These are phyloP conservation scores for Pediacus dermestoides DNA, from an alignment of 2,888 invertebrate species.

Conservation along the genomic window DNA sequence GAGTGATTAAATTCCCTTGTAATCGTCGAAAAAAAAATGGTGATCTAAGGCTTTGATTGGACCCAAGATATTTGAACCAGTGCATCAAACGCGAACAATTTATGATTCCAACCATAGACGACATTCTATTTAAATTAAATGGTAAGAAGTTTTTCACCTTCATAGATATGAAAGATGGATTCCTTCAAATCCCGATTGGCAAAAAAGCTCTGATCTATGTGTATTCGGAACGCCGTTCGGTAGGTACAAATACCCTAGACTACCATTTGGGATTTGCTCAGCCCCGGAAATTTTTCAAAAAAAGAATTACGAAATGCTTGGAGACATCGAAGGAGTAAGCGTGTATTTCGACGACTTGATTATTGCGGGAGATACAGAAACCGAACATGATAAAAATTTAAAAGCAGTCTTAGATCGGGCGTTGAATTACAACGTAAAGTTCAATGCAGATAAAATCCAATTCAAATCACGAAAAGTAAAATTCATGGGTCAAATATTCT, in stretches of 20 bases:
- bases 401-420: conserved; percentile 20
- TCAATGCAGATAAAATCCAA: conserved; percentile 20
- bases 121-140: conserved; percentile 19
- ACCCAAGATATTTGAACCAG: conserved; percentile 19
- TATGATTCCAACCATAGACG: conserved; percentile 19
- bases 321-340: conserved; percentile 16
- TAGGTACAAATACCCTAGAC: conserved; percentile 16
- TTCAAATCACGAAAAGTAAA: conserved; percentile 19
- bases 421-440: conserved; percentile 22
- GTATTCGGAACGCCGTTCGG: conserved; percentile 24
- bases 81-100: conserved; percentile 18
- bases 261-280: conserved; percentile 19
- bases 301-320: conserved; percentile 20
- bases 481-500: conserved; percentile 22
- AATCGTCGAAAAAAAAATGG: conserved; percentile 23
- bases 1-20: conserved; percentile 22
- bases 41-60: conserved; percentile 19
- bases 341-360: conserved; percentile 20
- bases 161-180: conserved; percentile 24
- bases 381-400: conserved; percentile 18
- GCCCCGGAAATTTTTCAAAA: conserved; percentile 20
- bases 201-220: conserved; percentile 12
- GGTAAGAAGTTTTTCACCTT: conserved; percentile 21
- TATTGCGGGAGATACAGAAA: conserved; percentile 14
- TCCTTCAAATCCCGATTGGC: conserved; percentile 18